These are phyloP conservation scores for Cygnus olor DNA, from an alignment of 2,797 vertebrate genomes.

Conservation along the genomic window DNA sequence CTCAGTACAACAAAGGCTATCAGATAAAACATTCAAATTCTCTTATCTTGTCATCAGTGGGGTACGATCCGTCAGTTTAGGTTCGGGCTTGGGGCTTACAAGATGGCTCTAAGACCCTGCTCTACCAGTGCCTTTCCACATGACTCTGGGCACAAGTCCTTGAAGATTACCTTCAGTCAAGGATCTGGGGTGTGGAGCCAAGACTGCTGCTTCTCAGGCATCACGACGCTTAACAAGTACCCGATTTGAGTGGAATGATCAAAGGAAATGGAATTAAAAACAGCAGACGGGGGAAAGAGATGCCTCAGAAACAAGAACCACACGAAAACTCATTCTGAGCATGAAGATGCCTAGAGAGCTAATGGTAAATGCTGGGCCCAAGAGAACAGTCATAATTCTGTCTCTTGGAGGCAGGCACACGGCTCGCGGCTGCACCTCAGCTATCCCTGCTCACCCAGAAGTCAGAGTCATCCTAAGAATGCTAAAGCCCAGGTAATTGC, in stretches of 20 bases:
- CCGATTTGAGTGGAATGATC: background rate
- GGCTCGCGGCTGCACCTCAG: background rate
- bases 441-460: too few species aligned
- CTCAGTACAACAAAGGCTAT: background rate
- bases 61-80: background rate
- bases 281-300: background rate
- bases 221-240: background rate
- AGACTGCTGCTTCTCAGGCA: background rate
- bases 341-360: background rate
- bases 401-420: background rate
- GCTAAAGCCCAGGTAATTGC: background rate
- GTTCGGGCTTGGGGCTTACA: background rate
- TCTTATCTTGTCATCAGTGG: background rate
- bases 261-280: background rate
- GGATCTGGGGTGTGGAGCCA: background rate
- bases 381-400: background rate
- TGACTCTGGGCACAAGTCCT: background rate
- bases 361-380: background rate
- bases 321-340: accelerated
- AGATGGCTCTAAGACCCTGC: background rate
- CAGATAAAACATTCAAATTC: background rate
- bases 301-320: background rate
- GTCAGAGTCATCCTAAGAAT: background rate
- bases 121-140: background rate
- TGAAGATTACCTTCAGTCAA: background rate